Conservation (phyloP, 2,888 invertebrate species). For the Drosophila mettleri region DNA sequence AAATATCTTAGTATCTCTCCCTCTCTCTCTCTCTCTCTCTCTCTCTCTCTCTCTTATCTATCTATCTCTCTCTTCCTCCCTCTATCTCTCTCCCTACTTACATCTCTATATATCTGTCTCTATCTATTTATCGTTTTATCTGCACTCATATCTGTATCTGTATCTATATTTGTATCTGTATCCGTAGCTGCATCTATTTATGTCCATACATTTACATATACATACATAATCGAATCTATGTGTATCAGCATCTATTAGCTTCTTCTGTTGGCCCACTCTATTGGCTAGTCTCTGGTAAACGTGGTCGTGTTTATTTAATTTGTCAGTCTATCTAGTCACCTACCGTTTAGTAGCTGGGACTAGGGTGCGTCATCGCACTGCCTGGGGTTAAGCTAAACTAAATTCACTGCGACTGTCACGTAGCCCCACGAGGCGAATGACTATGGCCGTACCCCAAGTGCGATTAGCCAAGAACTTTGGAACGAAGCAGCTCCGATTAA, state of each 20-base stretch:
- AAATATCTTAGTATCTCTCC: neutral
- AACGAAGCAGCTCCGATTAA: slow-evolving; percentile 23
- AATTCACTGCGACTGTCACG: slow-evolving; percentile 55
- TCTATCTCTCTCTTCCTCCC: neutral
- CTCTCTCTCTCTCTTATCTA: neutral
- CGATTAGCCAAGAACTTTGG: slow-evolving; percentile 36
- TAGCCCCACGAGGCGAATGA: slow-evolving; percentile 34
- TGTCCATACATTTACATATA: neutral
- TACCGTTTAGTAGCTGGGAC: slow-evolving; percentile 29
- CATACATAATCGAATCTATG: neutral
- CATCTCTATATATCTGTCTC: neutral
- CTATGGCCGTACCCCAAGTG: slow-evolving; percentile 12
- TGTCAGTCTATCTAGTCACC: slow-evolving; percentile 20
- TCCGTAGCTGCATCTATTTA: slow-evolving; percentile 1
- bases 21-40: neutral
- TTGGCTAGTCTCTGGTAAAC: slow-evolving; percentile 4
- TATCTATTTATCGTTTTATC: neutral
- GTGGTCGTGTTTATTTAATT: slow-evolving; percentile 30
- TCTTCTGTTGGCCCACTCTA: neutral
- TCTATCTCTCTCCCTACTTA: neutral
- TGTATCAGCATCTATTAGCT: neutral
- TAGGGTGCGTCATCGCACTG: slow-evolving; percentile 41
- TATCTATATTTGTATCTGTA: neutral
- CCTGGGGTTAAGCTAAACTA: slow-evolving; percentile 16
- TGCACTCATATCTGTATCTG: neutral